Evolutionary conservation across 2,113 vertebrate genomes (phyloP), one percentile per base, ranked within the genome.

Genomic region (Pachycephala philippinensis): DNA sequence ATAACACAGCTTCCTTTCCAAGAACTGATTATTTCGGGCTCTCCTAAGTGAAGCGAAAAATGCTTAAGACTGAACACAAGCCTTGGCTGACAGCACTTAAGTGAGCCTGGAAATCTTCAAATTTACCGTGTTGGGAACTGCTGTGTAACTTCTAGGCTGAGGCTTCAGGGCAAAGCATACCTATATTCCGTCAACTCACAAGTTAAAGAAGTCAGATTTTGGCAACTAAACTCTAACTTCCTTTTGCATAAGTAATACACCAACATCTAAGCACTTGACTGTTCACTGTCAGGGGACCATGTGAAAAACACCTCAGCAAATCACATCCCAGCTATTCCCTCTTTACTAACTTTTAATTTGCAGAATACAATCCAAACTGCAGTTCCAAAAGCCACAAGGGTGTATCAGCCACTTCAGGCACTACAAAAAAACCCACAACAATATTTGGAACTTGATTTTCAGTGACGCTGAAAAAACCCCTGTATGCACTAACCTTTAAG

Each of bases 41-140:
- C 87, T 94, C 70, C 27, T 80, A 81, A 87, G 77, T 39, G 30
- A 90, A 95, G 74, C 56, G 40, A 91, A 89, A 95, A 96, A 94
- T 56, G 68, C 81, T 92, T 90, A 93, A 95, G 78, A 94, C 71
- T 83, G 95, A 93, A 89, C 91, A 76, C 85, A 90, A 96, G 64
- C 37, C 53, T 87, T 77, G 56, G 83, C 8, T 95, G 91, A 94
- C 87, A 97, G 87, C 60, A 90, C 52, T 84, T 94, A 91, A 93
- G 84, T 42, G 66, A 85, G 81, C 76, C 93, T 96, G 93, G 93
- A 89, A 80, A 86, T 90, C 91, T 93, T 97, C 90, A 93, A 69
- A 85, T 79, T 83, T 87, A 83, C 84, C 21, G 16, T 61, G 57
- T 12, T 10, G 11, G 49, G 40, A 94, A 80, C 53, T 69, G 81